Conservation (phyloP, 2,113 vertebrate genomes). For the Polyodon spathula region DNA sequence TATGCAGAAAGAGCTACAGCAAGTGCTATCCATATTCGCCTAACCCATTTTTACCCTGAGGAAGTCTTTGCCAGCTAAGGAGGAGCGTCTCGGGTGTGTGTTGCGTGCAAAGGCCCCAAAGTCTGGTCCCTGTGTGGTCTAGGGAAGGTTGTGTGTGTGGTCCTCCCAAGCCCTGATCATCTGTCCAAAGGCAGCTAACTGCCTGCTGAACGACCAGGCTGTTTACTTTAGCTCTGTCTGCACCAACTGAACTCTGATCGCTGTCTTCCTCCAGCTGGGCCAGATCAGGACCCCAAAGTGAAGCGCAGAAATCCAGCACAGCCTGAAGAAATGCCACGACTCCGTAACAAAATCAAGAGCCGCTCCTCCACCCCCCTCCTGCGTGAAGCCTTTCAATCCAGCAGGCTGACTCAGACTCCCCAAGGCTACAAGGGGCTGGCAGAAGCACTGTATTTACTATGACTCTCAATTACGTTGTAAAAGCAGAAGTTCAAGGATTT, state of each 20-base stretch:
- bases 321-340: constrained; percentile 38
- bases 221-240: constrained; percentile 99
- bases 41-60: constrained; percentile 36
- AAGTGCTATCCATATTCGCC: too few relatives aligned
- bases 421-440: too few relatives aligned
- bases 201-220: constrained; percentile 91
- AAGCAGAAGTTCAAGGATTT: constrained; percentile 44
- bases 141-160: constrained; percentile 81
- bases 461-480: constrained; percentile 49
- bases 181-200: constrained; percentile 94
- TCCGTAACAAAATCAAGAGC: too few relatives aligned
- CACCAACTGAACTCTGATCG: constrained; percentile 81
- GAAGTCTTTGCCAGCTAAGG: constrained; percentile 41
- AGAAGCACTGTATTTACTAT: constrained; percentile 26
- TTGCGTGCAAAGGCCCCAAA: constrained; percentile 64
- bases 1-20: too few relatives aligned
- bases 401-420: too few relatives aligned
- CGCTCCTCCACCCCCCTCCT: too few relatives aligned
- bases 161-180: constrained; percentile 84
- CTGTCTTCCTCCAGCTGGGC: constrained; percentile 94
- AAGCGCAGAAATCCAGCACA: constrained; percentile 38
- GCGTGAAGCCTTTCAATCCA: too few relatives aligned
- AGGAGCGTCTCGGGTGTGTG: constrained; percentile 47
- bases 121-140: constrained; percentile 86
- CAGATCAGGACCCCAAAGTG: constrained; percentile 70